Conservation (phyloP, 2,113 vertebrate genomes). For the Mus pahari region DNA sequence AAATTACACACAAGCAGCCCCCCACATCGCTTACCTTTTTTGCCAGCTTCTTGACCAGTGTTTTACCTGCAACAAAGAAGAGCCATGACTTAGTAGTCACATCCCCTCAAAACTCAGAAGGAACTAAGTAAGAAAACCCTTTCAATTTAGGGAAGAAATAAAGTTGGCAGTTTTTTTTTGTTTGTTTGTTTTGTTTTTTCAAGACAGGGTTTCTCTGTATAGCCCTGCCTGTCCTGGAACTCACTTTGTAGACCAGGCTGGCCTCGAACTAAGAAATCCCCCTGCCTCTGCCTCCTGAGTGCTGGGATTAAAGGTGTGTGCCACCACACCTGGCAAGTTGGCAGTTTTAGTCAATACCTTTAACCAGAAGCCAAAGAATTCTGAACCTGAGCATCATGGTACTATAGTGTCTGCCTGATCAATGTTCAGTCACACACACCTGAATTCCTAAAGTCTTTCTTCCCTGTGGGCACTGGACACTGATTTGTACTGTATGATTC, state of each 20-base stretch:
- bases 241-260: too few relatives aligned
- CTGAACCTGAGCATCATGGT: background rate
- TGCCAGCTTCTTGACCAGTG: slow-evolving; percentile 86
- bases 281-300: too few relatives aligned
- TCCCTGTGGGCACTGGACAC: too few relatives aligned
- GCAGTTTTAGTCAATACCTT: slow-evolving; percentile 1
- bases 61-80: slow-evolving; percentile 86
- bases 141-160: slow-evolving; percentile 56
- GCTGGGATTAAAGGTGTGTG: too few relatives aligned
- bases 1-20: too few relatives aligned
- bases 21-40: slow-evolving; percentile 85
- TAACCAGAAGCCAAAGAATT: slow-evolving; percentile 19
- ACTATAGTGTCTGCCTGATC: background rate
- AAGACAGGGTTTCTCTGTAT: too few relatives aligned
- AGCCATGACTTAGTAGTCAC: slow-evolving; percentile 61
- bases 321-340: too few relatives aligned
- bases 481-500: background rate
- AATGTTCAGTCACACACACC: background rate
- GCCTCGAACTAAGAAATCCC: too few relatives aligned
- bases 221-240: too few relatives aligned
- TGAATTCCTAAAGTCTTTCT: background rate
- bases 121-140: slow-evolving; percentile 55
- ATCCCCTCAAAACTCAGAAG: slow-evolving; percentile 1
- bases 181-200: too few relatives aligned
- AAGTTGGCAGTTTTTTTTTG: slow-evolving; percentile 55